Conservation (phyloP, 2,113 vertebrate species). For the Tetrax tetrax region DNA sequence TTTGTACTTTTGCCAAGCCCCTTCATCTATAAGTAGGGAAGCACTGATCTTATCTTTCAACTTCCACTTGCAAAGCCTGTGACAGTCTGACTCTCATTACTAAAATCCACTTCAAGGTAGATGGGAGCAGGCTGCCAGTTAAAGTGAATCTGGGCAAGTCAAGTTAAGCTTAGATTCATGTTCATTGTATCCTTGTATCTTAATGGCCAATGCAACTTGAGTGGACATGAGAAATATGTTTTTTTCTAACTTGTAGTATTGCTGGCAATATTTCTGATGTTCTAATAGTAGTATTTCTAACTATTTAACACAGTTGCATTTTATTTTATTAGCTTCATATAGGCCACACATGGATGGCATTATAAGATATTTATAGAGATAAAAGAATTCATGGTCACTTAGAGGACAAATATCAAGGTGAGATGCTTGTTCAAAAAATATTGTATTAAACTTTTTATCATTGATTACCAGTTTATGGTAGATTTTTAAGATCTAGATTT, state of each 20-base stretch:
- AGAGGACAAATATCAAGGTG: neutral
- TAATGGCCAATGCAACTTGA: neutral
- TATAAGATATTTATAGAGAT: neutral
- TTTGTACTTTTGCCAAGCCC: neutral
- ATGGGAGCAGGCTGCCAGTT: neutral
- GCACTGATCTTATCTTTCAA: neutral
- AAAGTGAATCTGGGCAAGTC: neutral
- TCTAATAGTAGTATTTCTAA: neutral
- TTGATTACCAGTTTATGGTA: neutral
- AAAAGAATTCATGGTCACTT: neutral
- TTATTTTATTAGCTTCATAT: neutral
- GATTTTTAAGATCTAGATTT: no score
- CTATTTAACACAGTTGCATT: neutral
- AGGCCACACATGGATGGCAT: neutral
- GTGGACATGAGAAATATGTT: neutral
- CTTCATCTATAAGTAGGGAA: neutral
- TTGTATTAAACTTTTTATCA: neutral
- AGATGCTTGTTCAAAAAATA: neutral
- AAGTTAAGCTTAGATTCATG: neutral
- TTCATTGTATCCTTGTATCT: neutral
- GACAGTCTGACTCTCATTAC: neutral
- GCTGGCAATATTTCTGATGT: neutral
- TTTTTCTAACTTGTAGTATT: neutral
- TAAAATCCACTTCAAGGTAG: neutral
- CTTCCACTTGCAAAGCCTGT: neutral